A percentile compares a stretch with the other conserved stretches of the same genome.
phyloP scores from a whole-genome alignment of 2,888 invertebrate genomes.

The Diachrysia chrysitis region DNA sequence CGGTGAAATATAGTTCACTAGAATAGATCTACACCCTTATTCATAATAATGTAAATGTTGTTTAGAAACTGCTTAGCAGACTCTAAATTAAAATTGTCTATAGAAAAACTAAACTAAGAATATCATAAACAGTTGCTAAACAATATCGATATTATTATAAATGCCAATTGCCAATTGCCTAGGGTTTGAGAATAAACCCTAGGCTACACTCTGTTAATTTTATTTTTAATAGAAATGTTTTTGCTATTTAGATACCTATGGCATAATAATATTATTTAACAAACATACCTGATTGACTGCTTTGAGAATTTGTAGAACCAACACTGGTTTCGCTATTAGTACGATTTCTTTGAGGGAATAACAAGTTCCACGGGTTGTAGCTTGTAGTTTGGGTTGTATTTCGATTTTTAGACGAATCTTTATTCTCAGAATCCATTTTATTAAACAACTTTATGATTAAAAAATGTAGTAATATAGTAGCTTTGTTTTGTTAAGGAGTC shows the following conservation, averaged over 20 bases:
- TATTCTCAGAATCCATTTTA: constrained; percentile 79
- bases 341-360: constrained; percentile 79
- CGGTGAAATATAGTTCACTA: background rate
- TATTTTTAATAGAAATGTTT: no score
- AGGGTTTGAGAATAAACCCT: no score
- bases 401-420: constrained; percentile 69
- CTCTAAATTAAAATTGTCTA: no score
- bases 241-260: background rate
- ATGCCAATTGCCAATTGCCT: no score
- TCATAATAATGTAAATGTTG: no score
- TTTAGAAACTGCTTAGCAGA: no score
- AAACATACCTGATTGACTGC: constrained; percentile 75
- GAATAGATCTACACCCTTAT: no score
- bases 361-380: constrained; percentile 83
- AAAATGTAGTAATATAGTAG: constrained; percentile 18
- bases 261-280: background rate
- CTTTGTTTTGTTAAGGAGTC: constrained; percentile 39
- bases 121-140: no score
- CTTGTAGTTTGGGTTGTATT: constrained; percentile 67
- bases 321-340: constrained; percentile 84
- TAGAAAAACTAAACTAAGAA: no score
- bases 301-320: constrained; percentile 71
- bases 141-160: no score
- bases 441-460: constrained; percentile 34
- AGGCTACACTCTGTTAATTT: no score